Evolutionary conservation across 2,113 vertebrate species (phyloP), one percentile per base, ranked within the genome.

Genomic region (Dipodomys merriami): DNA sequence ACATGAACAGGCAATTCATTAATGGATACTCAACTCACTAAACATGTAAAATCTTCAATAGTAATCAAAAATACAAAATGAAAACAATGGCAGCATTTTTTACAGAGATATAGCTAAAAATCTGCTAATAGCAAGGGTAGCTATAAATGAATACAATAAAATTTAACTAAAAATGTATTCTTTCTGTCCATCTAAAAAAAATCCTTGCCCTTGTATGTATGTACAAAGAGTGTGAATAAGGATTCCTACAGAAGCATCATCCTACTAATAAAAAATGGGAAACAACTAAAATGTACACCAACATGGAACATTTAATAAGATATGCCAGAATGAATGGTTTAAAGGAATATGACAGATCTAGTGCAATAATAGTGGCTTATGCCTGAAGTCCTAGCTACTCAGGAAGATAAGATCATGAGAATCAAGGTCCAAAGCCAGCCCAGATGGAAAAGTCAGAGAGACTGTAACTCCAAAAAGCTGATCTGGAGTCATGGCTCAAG

Each of bases 51-150:
- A 71, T 76, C 27, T 7, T 65, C 35, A 84, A 12, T 1, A 81
- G 49, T 19, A 86, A 91, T 67, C 23, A 74, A 57, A 88, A 93
- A 92, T 44, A 23, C 2, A 71, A 71, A 87, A 53, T 60, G 29
- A 35, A 86, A 86, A 94, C 9, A 76, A 71, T 39, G 27, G 64
- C 15, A 65, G 6, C 4, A n/a, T 33, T 49, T 90, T 85, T 74
- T 60, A 91, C 69, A 93, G 9, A 88, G 35, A 86, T 8, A 87
- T 91, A 85, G 87, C 30, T 77, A 62, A 68, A 15, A 88, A 20
- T 71, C 90, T 68, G 18, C 49, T 85, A 53, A 91, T 76, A 68
- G 33, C 16, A 88, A 16, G 18, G 10, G 10, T 49, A 49, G 7
- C 19, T 71, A 86, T 60, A 65, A 67, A 74, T 49, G 8, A 30